phyloP scores from a whole-genome alignment of 2,888 invertebrate species.

The Oscheius sp. region DNA sequence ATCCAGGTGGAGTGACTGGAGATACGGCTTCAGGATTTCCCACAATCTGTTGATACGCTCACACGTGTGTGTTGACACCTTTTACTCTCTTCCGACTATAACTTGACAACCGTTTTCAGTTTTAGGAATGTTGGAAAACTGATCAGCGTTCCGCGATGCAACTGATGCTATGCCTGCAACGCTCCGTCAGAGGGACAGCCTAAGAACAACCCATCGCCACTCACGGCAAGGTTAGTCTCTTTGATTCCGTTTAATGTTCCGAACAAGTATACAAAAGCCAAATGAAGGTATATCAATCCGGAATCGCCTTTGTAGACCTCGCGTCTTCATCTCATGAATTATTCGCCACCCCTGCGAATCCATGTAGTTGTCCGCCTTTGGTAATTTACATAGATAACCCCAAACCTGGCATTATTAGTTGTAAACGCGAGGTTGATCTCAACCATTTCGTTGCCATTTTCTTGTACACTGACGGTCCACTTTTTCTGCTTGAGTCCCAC shows the following conservation, averaged over 20 bases:
- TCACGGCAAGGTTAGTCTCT: slow-evolving; percentile 22
- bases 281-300: background rate
- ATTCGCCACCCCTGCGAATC: slow-evolving; percentile 9
- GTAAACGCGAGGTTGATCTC: background rate
- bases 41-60: slow-evolving; percentile 19
- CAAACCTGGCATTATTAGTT: background rate
- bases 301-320: background rate
- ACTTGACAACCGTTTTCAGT: background rate
- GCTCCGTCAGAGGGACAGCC: slow-evolving; percentile 36
- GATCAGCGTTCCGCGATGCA: slow-evolving; percentile 33
- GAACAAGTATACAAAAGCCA: background rate
- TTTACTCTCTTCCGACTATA: too few species aligned
- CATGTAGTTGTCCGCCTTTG: slow-evolving; percentile 23
- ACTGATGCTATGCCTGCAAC: slow-evolving; percentile 36
- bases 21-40: slow-evolving; percentile 13
- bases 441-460: too few species aligned
- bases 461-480: too few species aligned
- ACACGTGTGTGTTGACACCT: background rate
- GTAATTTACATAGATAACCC: slow-evolving; percentile 28
- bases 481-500: too few species aligned
- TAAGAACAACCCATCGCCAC: slow-evolving; percentile 32
- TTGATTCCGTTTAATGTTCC: background rate
- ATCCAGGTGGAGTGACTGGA: background rate
- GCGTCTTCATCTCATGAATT: slow-evolving; percentile 25
- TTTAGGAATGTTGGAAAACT: slow-evolving; percentile 30